Percentiles rank a stretch among this genome's conserved stretches.
Evolutionary conservation across 2,888 invertebrate species (phyloP).

Genomic region (Limnephilus rhombicus): DNA sequence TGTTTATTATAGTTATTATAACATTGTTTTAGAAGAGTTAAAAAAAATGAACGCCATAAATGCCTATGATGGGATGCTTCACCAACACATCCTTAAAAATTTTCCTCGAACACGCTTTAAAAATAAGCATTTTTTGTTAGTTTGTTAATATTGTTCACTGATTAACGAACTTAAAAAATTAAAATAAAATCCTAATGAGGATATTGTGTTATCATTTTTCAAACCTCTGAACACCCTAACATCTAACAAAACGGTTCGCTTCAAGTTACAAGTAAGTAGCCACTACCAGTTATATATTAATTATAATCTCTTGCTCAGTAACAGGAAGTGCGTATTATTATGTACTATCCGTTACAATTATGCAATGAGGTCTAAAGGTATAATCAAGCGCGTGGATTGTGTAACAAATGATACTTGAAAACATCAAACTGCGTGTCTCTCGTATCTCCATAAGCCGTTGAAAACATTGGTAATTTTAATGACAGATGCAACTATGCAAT

Average conservation of each 20-base stretch:
- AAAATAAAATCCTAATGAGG: too few species aligned
- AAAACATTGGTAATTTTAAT: neutral
- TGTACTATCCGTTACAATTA: neutral
- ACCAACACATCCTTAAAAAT: too few species aligned
- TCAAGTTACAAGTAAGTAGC: neutral
- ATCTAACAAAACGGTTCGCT: neutral
- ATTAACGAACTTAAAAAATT: too few species aligned
- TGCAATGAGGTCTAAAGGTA: neutral
- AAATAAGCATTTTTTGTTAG: too few species aligned
- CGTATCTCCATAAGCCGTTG: neutral
- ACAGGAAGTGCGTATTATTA: constrained; percentile 25
- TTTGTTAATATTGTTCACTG: too few species aligned
- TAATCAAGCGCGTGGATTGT: neutral
- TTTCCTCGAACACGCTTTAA: too few species aligned
- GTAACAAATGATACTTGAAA: neutral
- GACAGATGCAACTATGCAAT: neutral
- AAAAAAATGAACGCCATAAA: too few species aligned
- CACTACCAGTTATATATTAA: neutral
- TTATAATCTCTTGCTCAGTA: neutral
- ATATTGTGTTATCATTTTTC: neutral
- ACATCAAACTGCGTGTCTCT: neutral
- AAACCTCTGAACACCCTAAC: neutral
- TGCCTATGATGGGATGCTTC: too few species aligned
- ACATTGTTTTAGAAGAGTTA: too few species aligned
- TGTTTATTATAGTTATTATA: too few species aligned